Percentiles rank a stretch among this genome's conserved stretches.
Conservation (phyloP, 2,888 invertebrate species). For the Balanococcus diminutus region DNA sequence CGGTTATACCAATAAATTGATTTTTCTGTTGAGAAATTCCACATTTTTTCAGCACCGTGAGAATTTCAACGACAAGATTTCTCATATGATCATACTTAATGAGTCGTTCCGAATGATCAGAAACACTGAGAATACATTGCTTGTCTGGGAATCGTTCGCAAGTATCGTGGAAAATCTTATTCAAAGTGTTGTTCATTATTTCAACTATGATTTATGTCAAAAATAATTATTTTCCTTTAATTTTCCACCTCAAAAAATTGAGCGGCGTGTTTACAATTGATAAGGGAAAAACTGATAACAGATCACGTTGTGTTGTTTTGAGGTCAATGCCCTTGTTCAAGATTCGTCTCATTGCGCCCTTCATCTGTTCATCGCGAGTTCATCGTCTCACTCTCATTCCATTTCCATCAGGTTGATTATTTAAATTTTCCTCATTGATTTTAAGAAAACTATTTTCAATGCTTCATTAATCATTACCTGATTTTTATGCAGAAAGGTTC, state of each 20-base stretch:
- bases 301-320: background rate
- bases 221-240: background rate
- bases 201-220: background rate
- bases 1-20: conserved; percentile 9
- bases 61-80: background rate
- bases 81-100: background rate
- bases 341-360: background rate
- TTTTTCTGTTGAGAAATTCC: background rate
- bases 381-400: too few relatives aligned
- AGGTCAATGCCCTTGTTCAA: background rate
- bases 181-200: background rate
- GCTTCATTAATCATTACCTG: too few relatives aligned
- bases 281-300: background rate
- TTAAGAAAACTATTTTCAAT: too few relatives aligned
- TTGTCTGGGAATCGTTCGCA: background rate
- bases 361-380: too few relatives aligned
- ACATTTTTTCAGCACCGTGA: background rate
- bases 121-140: background rate
- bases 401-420: too few relatives aligned
- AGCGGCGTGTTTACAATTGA: background rate
- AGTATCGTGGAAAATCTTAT: background rate
- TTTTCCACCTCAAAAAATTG: too few relatives aligned
- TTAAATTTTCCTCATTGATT: too few relatives aligned
- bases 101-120: background rate
- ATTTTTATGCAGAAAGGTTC: too few relatives aligned